Evolutionary conservation across 2,888 invertebrate species (phyloP).

Genomic region (Anorthoa munda): DNA sequence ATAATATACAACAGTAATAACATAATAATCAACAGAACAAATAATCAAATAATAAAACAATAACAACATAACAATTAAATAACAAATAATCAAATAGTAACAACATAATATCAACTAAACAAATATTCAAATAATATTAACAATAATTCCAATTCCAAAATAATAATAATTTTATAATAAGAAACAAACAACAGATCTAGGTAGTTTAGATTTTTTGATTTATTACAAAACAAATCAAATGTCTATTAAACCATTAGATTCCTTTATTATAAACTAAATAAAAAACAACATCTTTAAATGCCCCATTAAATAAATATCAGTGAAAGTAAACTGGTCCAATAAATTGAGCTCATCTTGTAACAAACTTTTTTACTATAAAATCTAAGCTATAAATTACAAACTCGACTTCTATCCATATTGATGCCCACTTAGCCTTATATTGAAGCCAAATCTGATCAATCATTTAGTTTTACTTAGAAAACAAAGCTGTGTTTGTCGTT

Average conservation of each 20-base stretch:
- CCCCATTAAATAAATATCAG: slow-evolving; percentile 8
- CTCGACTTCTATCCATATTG: slow-evolving; percentile 19
- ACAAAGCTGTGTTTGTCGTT: slow-evolving; percentile 62
- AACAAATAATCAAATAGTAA: too few species aligned
- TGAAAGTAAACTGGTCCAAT: slow-evolving; percentile 32
- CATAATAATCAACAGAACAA: too few species aligned
- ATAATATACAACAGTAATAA: too few species aligned
- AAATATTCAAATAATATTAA: too few species aligned
- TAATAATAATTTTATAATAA: too few species aligned
- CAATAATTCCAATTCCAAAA: too few species aligned
- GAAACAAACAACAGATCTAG: too few species aligned
- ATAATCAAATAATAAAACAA: too few species aligned
- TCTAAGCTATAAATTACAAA: slow-evolving; percentile 13
- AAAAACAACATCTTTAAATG: background rate
- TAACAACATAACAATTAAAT: too few species aligned
- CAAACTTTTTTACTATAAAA: slow-evolving; percentile 20
- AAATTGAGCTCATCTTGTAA: slow-evolving; percentile 30
- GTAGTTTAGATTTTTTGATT: background rate
- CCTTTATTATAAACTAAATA: background rate
- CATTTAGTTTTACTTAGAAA: slow-evolving; percentile 45
- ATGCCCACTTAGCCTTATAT: slow-evolving; percentile 24
- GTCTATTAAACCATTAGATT: background rate
- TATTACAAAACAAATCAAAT: background rate
- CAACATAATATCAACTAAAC: too few species aligned
- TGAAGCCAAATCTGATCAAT: slow-evolving; percentile 54